phyloP scores from a whole-genome alignment of 35 echinoderm and acorn worm genomes.

The Ophiothrix spiculata region DNA sequence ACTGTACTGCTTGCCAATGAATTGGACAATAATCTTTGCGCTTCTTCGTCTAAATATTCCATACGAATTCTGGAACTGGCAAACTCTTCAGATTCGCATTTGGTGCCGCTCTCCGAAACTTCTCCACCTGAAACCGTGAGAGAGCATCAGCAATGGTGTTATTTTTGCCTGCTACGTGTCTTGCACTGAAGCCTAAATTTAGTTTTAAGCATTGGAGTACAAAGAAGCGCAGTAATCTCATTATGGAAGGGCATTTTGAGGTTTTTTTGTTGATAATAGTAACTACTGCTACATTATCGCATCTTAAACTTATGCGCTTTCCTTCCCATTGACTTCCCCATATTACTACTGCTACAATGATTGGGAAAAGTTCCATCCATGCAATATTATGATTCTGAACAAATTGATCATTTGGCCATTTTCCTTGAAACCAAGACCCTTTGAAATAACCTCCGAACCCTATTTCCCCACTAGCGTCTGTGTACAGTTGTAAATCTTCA shows the following conservation, averaged over 20 bases:
- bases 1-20: not conserved
- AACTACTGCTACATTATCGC: not conserved
- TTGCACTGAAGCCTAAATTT: not conserved
- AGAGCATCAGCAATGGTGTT: conserved; percentile 24
- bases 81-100: not conserved
- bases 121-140: conserved; percentile 5
- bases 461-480: not conserved
- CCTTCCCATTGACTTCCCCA: not conserved
- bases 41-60: not conserved
- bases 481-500: not conserved
- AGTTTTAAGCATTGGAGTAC: not conserved
- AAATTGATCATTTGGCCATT: not conserved
- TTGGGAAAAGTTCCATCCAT: conserved; percentile 21
- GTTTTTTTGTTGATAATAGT: not conserved
- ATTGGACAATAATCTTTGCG: not conserved
- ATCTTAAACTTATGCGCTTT: conserved; percentile 5
- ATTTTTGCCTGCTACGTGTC: not conserved
- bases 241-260: not conserved
- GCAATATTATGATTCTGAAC: conserved; percentile 28
- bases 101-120: not conserved
- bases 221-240: conserved; percentile 2
- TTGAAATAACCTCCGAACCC: conserved; percentile 29
- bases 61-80: not conserved
- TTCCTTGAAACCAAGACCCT: conserved; percentile 16
- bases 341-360: not conserved